Evolutionary conservation across 2,797 vertebrate species (phyloP), one percentile per base, ranked within the genome.

Genomic region (Acrossocheilus fasciatus): DNA sequence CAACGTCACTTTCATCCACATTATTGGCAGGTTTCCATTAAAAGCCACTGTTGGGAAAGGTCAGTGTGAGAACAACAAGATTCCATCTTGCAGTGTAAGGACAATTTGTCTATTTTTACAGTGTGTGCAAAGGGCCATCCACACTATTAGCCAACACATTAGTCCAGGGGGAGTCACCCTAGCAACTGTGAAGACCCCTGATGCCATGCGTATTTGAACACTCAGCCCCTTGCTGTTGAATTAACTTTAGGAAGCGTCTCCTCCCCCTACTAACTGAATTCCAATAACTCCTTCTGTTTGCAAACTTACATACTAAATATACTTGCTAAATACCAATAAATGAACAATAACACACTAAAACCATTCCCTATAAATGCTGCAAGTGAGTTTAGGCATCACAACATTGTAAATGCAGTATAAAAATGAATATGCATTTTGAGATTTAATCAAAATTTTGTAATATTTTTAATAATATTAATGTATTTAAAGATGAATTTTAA

Each of bases 161-260:
- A 91, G 91, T 92, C 85, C 86, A 88, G 83, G 89, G 91, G 91
- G 88, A 93, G 93, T 95, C 92, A 89, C 94, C 91, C 88, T 92
- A 92, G 95, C 93, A 95, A 95, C 94, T 90, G 91, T 91, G 91
- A 90, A 91, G 85, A 89, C 41, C 52, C 74, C 90, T 85, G 79
- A 90, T 89, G 92, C 89, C 62, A 73, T 74, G 82, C 82, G 89
- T 88, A 85, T 91, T 89, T 84, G 81, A 88, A 30, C 52, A 14
- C 54, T 73, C 81, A 76, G 79, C 86, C 10, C 39, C 66, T 83
- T 87, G 34, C 72, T 90, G 87, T 89, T 52, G 41, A 66, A 79
- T 89, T 84, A 91, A 64, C 73, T 41, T 54, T 17, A 47, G 57
- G 57, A 62, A 26, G 10, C 6, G 18, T 57, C 74, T 54, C 30